Conservation (phyloP, 2,797 vertebrate species). For the Xerus rutilus region DNA sequence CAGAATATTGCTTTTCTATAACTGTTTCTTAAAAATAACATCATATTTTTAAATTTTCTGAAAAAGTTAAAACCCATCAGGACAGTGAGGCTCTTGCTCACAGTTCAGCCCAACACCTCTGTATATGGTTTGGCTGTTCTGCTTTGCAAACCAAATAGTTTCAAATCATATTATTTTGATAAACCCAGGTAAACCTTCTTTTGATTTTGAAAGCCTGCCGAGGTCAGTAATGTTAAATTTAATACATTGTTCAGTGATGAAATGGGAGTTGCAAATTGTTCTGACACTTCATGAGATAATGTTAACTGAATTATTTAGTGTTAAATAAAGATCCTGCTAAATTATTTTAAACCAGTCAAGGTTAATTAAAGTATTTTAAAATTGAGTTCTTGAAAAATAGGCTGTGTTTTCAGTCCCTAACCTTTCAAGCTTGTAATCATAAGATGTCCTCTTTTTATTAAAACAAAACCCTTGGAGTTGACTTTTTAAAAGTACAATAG, state of each 20-base stretch:
- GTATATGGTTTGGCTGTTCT: not conserved
- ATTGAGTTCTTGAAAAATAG: conserved; percentile 61
- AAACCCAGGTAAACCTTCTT: conserved; percentile 27
- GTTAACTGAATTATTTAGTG: conserved; percentile 77
- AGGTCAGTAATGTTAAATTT: conserved; percentile 66
- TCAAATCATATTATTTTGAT: conserved; percentile 23
- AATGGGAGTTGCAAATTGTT: conserved; percentile 65
- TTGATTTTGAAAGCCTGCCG: conserved; percentile 54
- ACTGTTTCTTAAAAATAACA: conserved; percentile 38
- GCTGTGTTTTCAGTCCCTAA: conserved; percentile 65
- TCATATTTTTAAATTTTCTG: conserved; percentile 29
- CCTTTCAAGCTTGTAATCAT: conserved; percentile 74
- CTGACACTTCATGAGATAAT: conserved; percentile 71
- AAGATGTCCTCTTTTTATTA: conserved; percentile 57
- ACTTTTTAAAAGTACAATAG: conserved; percentile 58
- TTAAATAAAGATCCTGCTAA: conserved; percentile 71
- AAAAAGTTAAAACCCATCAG: not conserved
- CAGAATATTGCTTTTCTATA: conserved; percentile 37
- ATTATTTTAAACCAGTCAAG: conserved; percentile 72
- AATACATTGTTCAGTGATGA: conserved; percentile 59
- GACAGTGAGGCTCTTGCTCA: not conserved
- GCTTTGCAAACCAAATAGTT: conserved; percentile 34
- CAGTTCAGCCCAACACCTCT: not conserved
- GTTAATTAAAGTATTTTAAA: conserved; percentile 75
- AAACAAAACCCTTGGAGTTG: conserved; percentile 48